Base-by-base conservation (phyloP, 2,113 vertebrate species). In the Eidolon helvum region DNA sequence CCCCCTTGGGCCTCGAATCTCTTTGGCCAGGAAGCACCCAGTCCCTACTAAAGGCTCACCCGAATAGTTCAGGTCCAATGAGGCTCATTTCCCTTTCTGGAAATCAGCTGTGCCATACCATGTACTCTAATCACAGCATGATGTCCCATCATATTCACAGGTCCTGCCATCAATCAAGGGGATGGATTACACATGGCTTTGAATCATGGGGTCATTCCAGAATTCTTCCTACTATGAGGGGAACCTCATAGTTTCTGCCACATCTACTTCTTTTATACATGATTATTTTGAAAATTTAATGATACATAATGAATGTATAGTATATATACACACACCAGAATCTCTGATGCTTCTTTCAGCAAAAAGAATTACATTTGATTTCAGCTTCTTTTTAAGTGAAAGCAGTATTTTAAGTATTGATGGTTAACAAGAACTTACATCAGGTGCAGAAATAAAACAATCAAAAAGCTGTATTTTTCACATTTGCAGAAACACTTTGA, bases 391-490 rank as follows among this genome's bases (percentile, higher is more conserved):
- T 90, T 53, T 28, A 86, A 92, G 72, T 38, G 45, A 93, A 96
- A 96, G 57, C 35, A 59, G 43, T 45, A 59, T 89, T 97, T 83
- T 69, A 22, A 53, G 83, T n/a, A 65, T 38, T 50, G 68, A n/a
- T 26, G 3, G 55, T n/a, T 82, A 68, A 78, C 57, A 86, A 82
- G 75, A 78, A 55, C 11, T 24, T 22, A 53, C 10, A 35, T 55
- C 16, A 55, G 75, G 19, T 35, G 75, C 48, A 78, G 48, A 78
- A 78, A 78, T 78, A 78, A 78, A 78, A 80, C 75, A 63, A 35
- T 35, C 72, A 43, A 22, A 71, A 45, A 18, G 22, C 22, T 35
- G 35, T 50, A 12, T 71, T 87, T 71, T 77, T 69, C 50, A 30
- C 55, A 19, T 95, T 50, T 66, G 26, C 0, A 40, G 65, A 82